A percentile compares a stretch with the other conserved stretches of the same genome.
Evolutionary conservation across 1,140 invertebrate genomes (phyloP).

Genomic region (Chionoecetes opilio): DNA sequence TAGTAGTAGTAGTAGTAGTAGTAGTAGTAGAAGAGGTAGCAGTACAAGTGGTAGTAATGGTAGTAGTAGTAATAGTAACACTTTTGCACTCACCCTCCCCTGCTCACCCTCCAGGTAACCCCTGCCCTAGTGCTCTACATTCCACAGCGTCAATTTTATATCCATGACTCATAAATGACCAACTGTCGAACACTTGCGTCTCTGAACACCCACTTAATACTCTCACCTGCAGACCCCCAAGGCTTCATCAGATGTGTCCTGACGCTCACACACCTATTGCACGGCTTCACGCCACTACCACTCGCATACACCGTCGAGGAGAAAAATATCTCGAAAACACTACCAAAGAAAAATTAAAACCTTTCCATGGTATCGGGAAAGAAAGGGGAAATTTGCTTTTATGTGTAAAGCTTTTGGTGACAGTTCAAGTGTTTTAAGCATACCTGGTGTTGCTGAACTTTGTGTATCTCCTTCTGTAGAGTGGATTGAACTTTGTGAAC

Average conservation of each 20-base stretch:
- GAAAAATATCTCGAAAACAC: neutral
- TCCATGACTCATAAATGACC: neutral
- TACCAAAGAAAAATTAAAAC: neutral
- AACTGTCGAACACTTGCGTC: constrained; percentile 7
- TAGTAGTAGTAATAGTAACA: neutral
- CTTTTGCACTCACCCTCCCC: neutral
- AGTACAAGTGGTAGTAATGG: neutral
- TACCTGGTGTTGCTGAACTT: neutral
- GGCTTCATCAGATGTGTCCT: neutral
- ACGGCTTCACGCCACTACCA: neutral
- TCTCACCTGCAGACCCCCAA: neutral
- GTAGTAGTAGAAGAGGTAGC: neutral
- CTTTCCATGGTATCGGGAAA: neutral
- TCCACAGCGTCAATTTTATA: neutral
- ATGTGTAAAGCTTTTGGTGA: neutral
- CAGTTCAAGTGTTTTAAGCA: neutral
- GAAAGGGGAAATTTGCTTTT: neutral
- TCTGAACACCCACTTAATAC: neutral
- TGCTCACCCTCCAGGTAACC: neutral
- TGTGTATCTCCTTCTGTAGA: no score
- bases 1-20: neutral
- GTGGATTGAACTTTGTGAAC: neutral
- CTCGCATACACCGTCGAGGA: neutral
- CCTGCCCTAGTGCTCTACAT: neutral
- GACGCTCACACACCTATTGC: neutral